Evolutionary conservation across 2,113 vertebrate genomes (phyloP).

Genomic region (Speoplatyrhinus poulsoni): DNA sequence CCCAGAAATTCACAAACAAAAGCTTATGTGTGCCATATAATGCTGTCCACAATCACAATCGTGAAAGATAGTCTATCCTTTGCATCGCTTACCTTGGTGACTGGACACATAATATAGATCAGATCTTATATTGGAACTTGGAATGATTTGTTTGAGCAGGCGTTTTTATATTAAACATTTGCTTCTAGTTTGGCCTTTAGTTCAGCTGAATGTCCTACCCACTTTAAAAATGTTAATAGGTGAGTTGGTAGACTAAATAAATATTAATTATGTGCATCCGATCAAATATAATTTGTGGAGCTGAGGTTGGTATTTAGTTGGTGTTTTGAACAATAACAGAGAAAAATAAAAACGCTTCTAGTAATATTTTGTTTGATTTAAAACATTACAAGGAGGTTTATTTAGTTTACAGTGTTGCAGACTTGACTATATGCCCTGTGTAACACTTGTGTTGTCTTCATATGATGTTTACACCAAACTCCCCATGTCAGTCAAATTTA

Average conservation of each 20-base stretch:
- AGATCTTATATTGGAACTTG: constrained; percentile 80
- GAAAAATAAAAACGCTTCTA: no score
- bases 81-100: constrained; percentile 82
- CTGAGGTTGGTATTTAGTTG: not conserved
- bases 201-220: constrained; percentile 63
- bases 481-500: no score
- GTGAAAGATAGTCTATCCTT: constrained; percentile 83
- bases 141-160: constrained; percentile 79
- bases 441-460: no score
- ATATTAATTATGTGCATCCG: not conserved
- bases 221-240: no score
- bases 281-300: not conserved
- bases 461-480: no score
- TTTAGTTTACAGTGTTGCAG: not conserved
- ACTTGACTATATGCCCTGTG: constrained; percentile 4
- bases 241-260: no score
- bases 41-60: constrained; percentile 89
- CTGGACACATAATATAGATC: constrained; percentile 79
- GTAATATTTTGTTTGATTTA: constrained; percentile 21
- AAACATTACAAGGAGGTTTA: constrained; percentile 5
- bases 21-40: constrained; percentile 86
- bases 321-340: no score
- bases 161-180: constrained; percentile 85
- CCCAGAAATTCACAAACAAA: constrained; percentile 89
- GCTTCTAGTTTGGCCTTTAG: constrained; percentile 79